These are phyloP conservation scores for Oostethus manadensis DNA, from an alignment of 2,113 vertebrate species.

Conservation along the genomic window DNA sequence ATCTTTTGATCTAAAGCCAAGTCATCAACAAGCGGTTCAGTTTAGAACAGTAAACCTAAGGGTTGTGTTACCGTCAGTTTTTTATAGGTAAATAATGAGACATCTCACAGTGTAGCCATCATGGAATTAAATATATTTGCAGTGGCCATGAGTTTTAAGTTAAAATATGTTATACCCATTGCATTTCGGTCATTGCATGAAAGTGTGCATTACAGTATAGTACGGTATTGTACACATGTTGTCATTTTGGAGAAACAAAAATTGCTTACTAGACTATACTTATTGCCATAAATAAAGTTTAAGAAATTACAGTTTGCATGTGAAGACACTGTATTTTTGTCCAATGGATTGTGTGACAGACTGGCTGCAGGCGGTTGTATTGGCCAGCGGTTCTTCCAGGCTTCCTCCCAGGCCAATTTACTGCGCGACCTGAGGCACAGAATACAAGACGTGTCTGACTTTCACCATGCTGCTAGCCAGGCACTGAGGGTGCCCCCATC, in stretches of 20 bases:
- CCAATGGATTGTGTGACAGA: slow-evolving; percentile 56
- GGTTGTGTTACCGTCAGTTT: neutral
- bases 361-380: slow-evolving; percentile 88
- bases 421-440: slow-evolving; percentile 84
- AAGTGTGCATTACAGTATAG: too few species aligned
- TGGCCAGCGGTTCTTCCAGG: slow-evolving; percentile 87
- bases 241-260: too few species aligned
- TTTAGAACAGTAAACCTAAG: neutral
- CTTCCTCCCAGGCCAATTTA: slow-evolving; percentile 72
- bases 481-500: slow-evolving; percentile 77
- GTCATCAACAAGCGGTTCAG: neutral
- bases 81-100: too few species aligned
- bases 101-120: too few species aligned
- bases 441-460: slow-evolving; percentile 86
- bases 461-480: slow-evolving; percentile 90
- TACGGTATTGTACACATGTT: neutral
- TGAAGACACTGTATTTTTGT: neutral
- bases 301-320: neutral
- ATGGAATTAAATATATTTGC: too few species aligned
- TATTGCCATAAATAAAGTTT: too few species aligned
- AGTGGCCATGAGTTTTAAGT: too few species aligned
- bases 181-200: too few species aligned
- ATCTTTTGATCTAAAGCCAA: neutral
- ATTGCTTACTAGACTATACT: too few species aligned
- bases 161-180: too few species aligned